Evolutionary conservation across 2,888 invertebrate genomes (phyloP).

Genomic region (Pollenia griseotomentosa): DNA sequence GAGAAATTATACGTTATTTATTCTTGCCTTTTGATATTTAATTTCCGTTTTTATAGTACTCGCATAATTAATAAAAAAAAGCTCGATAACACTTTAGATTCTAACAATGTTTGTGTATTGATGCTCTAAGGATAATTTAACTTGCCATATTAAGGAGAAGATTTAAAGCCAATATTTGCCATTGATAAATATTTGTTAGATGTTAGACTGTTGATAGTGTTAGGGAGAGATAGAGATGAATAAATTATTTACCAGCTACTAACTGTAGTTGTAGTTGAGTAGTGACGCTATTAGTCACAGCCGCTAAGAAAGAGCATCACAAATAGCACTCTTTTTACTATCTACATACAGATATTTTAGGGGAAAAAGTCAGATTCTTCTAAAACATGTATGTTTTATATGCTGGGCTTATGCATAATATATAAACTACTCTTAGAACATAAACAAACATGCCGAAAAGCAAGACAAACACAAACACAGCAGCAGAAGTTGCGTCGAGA

Average conservation of each 20-base stretch:
- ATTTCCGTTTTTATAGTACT: slow-evolving; percentile 24
- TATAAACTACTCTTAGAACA: slow-evolving; percentile 60
- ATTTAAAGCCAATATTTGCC: slow-evolving; percentile 56
- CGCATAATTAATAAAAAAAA: slow-evolving; percentile 60
- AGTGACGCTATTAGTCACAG: slow-evolving; percentile 56
- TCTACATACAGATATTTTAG: background rate
- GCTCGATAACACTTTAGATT: slow-evolving; percentile 41
- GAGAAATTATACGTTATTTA: background rate
- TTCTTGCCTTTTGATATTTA: slow-evolving; percentile 7
- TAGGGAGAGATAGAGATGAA: slow-evolving; percentile 56
- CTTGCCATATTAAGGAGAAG: slow-evolving; percentile 55
- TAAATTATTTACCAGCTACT: slow-evolving; percentile 66
- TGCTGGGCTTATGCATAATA: slow-evolving; percentile 69
- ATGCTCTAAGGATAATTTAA: slow-evolving; percentile 59
- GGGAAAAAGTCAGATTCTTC: background rate
- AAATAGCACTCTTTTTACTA: slow-evolving; percentile 34
- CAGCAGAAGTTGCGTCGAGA: slow-evolving; percentile 18
- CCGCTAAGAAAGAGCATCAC: slow-evolving; percentile 56
- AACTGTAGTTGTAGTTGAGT: slow-evolving; percentile 5
- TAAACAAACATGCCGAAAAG: slow-evolving; percentile 63
- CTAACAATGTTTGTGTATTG: slow-evolving; percentile 22
- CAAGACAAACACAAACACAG: slow-evolving; percentile 57
- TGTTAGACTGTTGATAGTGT: slow-evolving; percentile 54
- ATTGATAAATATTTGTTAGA: slow-evolving; percentile 63
- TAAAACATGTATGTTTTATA: slow-evolving; percentile 65